Evolutionary conservation across 2,113 vertebrate genomes (phyloP).

Genomic region (Halichoerus grypus): DNA sequence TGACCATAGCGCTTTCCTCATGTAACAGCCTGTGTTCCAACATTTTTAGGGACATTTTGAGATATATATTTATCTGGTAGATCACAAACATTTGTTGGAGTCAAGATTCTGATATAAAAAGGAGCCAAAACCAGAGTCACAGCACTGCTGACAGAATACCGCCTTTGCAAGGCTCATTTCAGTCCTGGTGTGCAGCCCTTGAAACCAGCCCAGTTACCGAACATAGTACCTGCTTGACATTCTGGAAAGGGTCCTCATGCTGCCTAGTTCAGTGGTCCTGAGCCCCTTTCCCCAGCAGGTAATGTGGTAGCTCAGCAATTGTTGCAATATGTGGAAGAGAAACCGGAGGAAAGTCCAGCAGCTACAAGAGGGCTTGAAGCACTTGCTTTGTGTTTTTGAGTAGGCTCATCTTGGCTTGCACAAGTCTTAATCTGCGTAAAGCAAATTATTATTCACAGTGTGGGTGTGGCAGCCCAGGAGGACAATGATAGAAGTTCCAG

Average conservation of each 20-base stretch:
- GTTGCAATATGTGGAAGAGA: constrained; percentile 23
- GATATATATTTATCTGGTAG: background rate
- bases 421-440: constrained; percentile 55
- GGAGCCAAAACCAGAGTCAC: background rate
- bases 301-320: background rate
- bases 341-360: constrained; percentile 17
- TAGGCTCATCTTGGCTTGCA: constrained; percentile 60
- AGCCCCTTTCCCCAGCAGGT: constrained; percentile 46
- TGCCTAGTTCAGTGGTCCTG: background rate
- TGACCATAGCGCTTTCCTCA: background rate
- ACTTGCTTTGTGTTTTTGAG: constrained; percentile 66
- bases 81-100: constrained; percentile 29
- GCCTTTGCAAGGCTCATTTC: background rate
- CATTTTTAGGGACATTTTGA: background rate
- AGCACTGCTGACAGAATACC: background rate
- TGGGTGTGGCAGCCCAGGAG: constrained; percentile 60
- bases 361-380: constrained; percentile 16
- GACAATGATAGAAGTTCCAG: background rate
- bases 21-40: background rate
- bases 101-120: background rate
- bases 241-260: background rate
- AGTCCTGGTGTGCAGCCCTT: background rate
- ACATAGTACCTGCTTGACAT: background rate
- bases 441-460: constrained; percentile 67
- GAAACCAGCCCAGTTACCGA: background rate